Evolutionary conservation across 1,140 invertebrate genomes (phyloP), one percentile per base, ranked within the genome.

Genomic region (Copidosoma floridanum): DNA sequence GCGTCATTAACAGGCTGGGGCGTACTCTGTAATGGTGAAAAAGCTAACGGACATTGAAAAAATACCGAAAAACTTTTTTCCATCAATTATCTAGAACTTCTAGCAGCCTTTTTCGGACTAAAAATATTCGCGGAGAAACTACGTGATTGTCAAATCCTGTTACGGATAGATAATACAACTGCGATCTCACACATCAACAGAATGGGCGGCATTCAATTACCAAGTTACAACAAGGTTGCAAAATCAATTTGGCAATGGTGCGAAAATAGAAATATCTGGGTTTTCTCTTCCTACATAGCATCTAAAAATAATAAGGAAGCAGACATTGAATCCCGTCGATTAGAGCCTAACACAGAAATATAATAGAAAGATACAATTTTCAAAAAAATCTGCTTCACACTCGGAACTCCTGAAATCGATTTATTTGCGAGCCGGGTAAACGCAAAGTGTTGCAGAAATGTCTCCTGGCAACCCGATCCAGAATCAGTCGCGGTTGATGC

Each of bases 161-260:
- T 77, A 10, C 55, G 73, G 2, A 52, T 71, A 2, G 76, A 79
- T 50, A 77, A 78, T 32, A 78, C 69, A 0, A 80, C 73, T 4
- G 75, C 78, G 0, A 67, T 78, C n/a, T 64, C 70, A 12, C 73
- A 76, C 29, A 64, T 78, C n/a, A 77, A 80, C 56, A 41, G 65
- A 21, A 71, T 72, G 67, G 72, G 72, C 0, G 69, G 71, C 1
- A 29, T 55, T 23, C 41, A 38, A 32, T 26, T 23, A 6, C 14
- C 35, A 32, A 20, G 47, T 10, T 46, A 47, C 26, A 55, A 37
- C 26, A 10, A 32, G 4, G 2, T 61, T 20, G 21, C 59, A 7
- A 52, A 41, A 38, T 2, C n/a, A 23, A 57, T 71, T 20, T 70
- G 65, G 67, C 50, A 66, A 20, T 69, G 65, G 61, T 70, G 67